These are phyloP conservation scores for Erethizon dorsatum DNA, from an alignment of 2,797 vertebrate species.

Conservation along the genomic window DNA sequence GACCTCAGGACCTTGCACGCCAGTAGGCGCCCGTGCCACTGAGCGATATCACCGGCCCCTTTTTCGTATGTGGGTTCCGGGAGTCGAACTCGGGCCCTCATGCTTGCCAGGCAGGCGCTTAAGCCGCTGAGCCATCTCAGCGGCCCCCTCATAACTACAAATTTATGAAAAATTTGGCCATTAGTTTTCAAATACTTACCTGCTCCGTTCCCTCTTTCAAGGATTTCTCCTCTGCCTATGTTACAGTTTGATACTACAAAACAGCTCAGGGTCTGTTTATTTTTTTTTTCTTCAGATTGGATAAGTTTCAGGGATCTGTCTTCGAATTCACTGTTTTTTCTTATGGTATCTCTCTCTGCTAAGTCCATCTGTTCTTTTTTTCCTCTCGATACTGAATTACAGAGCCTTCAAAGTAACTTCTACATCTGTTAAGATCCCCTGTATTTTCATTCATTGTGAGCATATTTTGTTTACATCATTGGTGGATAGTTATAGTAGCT, in stretches of 20 bases:
- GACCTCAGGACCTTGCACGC: no score
- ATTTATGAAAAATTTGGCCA: not conserved
- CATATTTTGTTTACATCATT: not conserved
- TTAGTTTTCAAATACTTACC: not conserved
- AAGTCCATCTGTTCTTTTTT: conserved; percentile 5
- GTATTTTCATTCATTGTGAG: not conserved
- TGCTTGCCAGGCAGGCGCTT: no score
- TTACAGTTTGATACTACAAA: not conserved
- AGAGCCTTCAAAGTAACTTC: not conserved
- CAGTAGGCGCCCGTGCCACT: no score
- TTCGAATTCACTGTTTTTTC: not conserved
- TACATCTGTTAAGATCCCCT: not conserved
- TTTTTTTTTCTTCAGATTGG: not conserved
- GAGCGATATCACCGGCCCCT: no score
- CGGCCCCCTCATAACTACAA: not conserved
- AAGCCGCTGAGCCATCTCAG: no score
- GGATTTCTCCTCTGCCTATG: not conserved
- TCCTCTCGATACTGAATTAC: conserved; percentile 23
- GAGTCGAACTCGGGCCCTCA: no score
- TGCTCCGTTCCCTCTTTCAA: not conserved
- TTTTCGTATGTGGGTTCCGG: no score
- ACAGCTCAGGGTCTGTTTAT: not conserved
- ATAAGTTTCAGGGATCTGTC: not conserved
- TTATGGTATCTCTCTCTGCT: not conserved
- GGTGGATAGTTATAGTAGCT: not conserved